Base-by-base conservation (phyloP, 2,113 vertebrate genomes). In the Thymallus thymallus region DNA sequence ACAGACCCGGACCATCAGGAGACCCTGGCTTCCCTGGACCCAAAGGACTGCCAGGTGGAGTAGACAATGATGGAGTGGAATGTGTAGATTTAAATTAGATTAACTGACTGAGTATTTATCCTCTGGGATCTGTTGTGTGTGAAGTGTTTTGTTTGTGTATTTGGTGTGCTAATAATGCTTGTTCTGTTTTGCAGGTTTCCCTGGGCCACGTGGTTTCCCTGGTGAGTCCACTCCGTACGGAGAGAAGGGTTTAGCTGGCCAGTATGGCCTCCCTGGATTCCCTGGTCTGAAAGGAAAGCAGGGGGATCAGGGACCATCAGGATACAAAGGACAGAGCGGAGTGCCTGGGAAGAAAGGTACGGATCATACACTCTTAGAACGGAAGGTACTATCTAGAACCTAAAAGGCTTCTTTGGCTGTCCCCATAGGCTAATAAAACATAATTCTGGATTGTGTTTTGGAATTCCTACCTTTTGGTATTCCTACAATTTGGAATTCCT, bases 271-370 rank as follows among this genome's bases (percentile, higher is more conserved):
- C 70, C 80, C 82, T 29, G 92, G 93, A 30, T 1, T 79, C 58
- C 73, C 78, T 6, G 98, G 98, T 9, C 63, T 45, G 29, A 94
- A 92, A 89, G 97, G 98, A 61, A 74, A 84, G 32, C 88, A 72
- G 18, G 98, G 98, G 41, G 93, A 95, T 51, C 83, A 81, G 6
- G 97, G 98, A 75, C 45, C 60, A 61, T 26, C 58, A 67, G 98
- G 98, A 73, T 86, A 63, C 77, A 87, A 86, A 22, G 98, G 98
- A 0, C 70, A 92, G 26, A 55, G 85, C 0, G 98, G 96, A n/a
- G 85, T 94, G 16, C 88, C 91, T 0, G 98, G 97, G 60, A 91
- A 87, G 81, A 99, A 95, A 97, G 98, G 98, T 98, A 83, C 30
- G 56, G 20, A 35, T 22, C 46, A 32, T 65, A 41, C 9, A 41